Evolutionary conservation across 2,797 vertebrate species (phyloP), one percentile per base, ranked within the genome.

Genomic region (Furcifer pardalis): DNA sequence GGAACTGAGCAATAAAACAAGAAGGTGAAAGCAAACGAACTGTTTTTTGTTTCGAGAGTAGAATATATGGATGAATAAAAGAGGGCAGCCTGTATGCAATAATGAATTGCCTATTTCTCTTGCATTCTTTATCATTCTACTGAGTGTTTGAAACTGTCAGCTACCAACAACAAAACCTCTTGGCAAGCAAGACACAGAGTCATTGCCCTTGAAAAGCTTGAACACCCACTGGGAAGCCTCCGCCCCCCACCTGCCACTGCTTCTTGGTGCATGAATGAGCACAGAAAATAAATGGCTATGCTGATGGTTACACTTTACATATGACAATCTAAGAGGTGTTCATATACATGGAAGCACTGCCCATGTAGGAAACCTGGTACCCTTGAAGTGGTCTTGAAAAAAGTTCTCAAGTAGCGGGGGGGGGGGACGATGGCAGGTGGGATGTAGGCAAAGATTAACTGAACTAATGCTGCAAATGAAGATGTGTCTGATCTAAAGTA

Each of bases 111-210:
- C 30, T 62, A 76, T 68, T 81, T 79, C 49, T 32, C 46, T 15
- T n/a, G 78, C 46, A 35, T 68, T 76, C 37, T 56, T 75, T 81
- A 75, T 32, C 78, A 79, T 80, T 85, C 46, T 49, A 59, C 37
- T 56, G 40, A 76, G 63, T 10, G 42, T 76, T 69, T 37, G 35
- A 74, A 21, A 59, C 75, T 76, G 10, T 40, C n/a, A 85, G 49
- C 37, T 21, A 60, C 30, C 68, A 21, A 40, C 80, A 46, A 62
- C 25, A 49, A 59, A 85, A 35, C 37, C 63, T 66, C 46, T 76
- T 69, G 63, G 49, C 78, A 81, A 81, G 60, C 60, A 75, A 40
- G 60, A 27, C 13, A 37, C 32, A 46, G 65, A 75, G 37, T 3
- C 37, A 44, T 32, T 75, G 49, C 35, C 82, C 75, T 60, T 77